Percentiles rank a stretch among this genome's conserved stretches.
Conservation (phyloP, 2,113 vertebrate genomes). For the Hippopotamus amphibius region DNA sequence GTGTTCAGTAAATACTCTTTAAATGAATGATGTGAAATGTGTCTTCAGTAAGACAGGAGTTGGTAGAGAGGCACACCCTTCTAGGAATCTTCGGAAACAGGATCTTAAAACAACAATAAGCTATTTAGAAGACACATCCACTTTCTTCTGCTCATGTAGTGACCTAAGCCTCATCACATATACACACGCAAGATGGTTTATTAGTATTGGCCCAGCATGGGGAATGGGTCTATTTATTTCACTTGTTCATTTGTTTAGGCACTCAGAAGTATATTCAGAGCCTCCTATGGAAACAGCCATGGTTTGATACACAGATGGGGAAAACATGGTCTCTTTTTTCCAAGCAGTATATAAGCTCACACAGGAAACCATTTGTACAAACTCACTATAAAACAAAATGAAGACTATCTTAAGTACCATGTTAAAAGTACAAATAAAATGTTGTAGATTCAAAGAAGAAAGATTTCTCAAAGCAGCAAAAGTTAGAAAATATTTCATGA, state of each 20-base stretch:
- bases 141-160: neutral
- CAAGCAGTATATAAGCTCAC: neutral
- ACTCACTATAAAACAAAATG: conserved; percentile 19
- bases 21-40: neutral
- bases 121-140: neutral
- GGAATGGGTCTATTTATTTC: neutral
- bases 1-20: neutral
- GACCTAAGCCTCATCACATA: neutral
- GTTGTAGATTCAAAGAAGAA: neutral
- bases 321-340: neutral
- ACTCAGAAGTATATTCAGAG: neutral
- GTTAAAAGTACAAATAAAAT: conserved; percentile 40
- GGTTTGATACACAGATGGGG: neutral
- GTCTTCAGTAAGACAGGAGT: neutral
- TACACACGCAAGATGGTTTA: neutral
- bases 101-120: neutral
- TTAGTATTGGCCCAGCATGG: neutral
- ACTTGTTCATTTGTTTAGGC: neutral
- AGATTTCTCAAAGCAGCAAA: neutral
- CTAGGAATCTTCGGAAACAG: neutral
- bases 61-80: neutral
- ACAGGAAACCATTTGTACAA: neutral
- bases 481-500: neutral
- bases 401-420: neutral
- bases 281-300: neutral